Evolutionary conservation across 2,888 invertebrate species (phyloP).

Genomic region (Micoletzkya japonica): DNA sequence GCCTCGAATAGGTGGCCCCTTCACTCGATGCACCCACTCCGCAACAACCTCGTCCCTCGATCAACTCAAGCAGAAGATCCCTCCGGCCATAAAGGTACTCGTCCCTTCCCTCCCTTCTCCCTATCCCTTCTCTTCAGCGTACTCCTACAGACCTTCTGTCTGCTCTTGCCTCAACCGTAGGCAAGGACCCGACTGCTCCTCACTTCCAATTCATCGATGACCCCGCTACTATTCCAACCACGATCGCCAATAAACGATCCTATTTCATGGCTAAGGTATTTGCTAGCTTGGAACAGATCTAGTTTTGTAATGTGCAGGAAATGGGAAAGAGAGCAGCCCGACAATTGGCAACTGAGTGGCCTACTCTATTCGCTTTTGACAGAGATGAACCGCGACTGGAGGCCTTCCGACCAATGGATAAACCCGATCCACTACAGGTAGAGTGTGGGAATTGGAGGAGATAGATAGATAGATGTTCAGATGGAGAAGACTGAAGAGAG

Average conservation of each 20-base stretch:
- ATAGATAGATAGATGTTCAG: conserved; percentile 19
- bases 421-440: conserved; percentile 36
- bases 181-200: conserved; percentile 81
- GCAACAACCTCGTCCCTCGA: background rate
- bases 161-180: conserved; percentile 77
- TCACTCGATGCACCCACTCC: no score
- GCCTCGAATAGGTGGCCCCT: no score
- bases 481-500: conserved; percentile 49
- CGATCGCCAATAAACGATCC: conserved; percentile 35
- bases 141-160: conserved; percentile 81
- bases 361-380: conserved; percentile 62
- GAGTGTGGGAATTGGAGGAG: background rate
- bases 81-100: background rate
- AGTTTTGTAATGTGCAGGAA: conserved; percentile 39
- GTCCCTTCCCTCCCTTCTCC: conserved; percentile 66
- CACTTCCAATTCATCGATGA: conserved; percentile 90
- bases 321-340: conserved; percentile 58
- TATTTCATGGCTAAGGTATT: conserved; percentile 54
- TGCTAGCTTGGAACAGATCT: background rate
- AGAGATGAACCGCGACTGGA: conserved; percentile 57
- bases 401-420: conserved; percentile 54
- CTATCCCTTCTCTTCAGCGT: conserved; percentile 71
- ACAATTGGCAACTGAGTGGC: conserved; percentile 61
- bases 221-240: conserved; percentile 69
- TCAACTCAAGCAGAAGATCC: conserved; percentile 6